Base-by-base conservation (phyloP, 1,140 invertebrate genomes). In the Archegozetes longisetosus region DNA sequence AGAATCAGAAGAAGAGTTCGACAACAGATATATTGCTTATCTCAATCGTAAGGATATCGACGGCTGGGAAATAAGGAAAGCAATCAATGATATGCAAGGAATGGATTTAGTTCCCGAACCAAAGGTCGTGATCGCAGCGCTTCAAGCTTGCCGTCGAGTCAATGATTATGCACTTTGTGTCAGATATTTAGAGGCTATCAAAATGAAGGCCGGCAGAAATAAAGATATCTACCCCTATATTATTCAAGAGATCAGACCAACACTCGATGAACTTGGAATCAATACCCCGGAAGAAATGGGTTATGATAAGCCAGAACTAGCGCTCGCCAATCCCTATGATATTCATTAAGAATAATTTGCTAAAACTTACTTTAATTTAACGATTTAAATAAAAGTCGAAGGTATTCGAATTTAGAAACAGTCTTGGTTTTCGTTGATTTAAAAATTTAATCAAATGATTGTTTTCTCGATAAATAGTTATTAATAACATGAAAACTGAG, bases 101-200 rank as follows among this genome's bases (percentile, higher is more conserved):
- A 84, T 87, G 80, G 94, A 99, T 78, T 76, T 90, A 64, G 82
- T 99, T 47, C 93, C 95, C 3, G 93, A 98, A 70, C 95, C 95
- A 55, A 84, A 80, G 70, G 87, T 98, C 64, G 82, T 98, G 55
- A 82, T 81, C 68, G 87, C 94, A 60, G 89, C 84, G n/a, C 71
- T 99, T 53, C 83, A 83, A 65, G 95, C 95, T 17, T 93, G 90
- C 72, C 82, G 94, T 64, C 68, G 88, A 64, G 76, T 97, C 0
- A 97, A 98, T 72, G 95, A 99, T 70, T 92, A 84, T 74, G 83
- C 93, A 0, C 74, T 98, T 2, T 84, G 90, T 40, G 79, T 92
- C 4, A 82, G 95, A 71, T 93, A 92, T 74, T 72, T 98, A 49
- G 95, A 99, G 75, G 81, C 84, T 20, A 75, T 93, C 56, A 90